Percentiles rank a stretch among this genome's conserved stretches.
These are phyloP conservation scores for Bombylius major DNA, from an alignment of 2,888 invertebrate species.

Conservation along the genomic window DNA sequence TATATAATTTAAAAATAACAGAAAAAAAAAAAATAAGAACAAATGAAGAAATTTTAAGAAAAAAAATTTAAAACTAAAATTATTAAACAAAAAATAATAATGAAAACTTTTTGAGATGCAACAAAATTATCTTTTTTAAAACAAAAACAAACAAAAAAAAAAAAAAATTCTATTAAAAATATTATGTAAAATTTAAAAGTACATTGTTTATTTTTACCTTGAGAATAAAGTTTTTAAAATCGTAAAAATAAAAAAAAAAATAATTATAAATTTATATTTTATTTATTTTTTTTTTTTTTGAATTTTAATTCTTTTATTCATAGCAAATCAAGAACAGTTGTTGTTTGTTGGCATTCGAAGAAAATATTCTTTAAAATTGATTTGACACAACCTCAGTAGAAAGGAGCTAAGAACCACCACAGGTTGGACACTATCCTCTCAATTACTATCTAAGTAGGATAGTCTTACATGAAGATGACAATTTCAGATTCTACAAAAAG, in stretches of 20 bases:
- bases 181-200: conserved; percentile 28
- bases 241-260: conserved; percentile 24
- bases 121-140: conserved; percentile 16
- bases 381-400: too few relatives aligned
- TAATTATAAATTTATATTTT: too few relatives aligned
- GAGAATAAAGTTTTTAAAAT: conserved; percentile 39
- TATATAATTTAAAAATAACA: background rate
- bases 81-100: background rate
- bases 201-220: conserved; percentile 39
- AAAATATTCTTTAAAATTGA: too few relatives aligned
- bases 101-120: conserved; percentile 1
- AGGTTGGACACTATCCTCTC: too few relatives aligned
- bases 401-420: too few relatives aligned
- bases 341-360: too few relatives aligned
- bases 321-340: too few relatives aligned
- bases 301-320: too few relatives aligned
- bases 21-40: background rate
- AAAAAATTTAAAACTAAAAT: conserved; percentile 1
- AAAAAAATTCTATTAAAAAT: conserved; percentile 34
- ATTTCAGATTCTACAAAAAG: too few relatives aligned
- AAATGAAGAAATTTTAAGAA: conserved; percentile 4
- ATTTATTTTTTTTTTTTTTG: too few relatives aligned
- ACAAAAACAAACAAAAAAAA: conserved; percentile 24
- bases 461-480: too few relatives aligned
- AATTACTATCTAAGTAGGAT: too few relatives aligned